phyloP scores from a whole-genome alignment of 64 coral and sea anemone genomes.

The Dendrophyllia cribrosa region DNA sequence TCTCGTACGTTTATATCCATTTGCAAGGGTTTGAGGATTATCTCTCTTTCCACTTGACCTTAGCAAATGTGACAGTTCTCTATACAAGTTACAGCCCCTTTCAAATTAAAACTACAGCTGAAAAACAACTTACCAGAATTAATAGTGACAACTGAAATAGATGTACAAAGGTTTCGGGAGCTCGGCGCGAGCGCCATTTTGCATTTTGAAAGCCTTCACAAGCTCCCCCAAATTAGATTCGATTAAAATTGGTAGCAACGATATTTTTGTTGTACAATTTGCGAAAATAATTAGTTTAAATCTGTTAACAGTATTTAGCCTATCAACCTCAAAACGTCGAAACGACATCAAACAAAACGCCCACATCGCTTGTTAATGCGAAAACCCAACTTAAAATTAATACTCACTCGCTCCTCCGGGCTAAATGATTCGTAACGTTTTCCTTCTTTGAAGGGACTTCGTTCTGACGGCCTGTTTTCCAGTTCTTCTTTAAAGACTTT shows the following conservation, averaged over 20 bases:
- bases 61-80: background rate
- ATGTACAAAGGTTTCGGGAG: background rate
- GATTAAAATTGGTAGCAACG: background rate
- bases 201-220: background rate
- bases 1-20: background rate
- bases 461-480: constrained; percentile 53
- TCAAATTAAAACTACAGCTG: constrained; percentile 6
- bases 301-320: constrained; percentile 62
- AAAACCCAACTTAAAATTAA: background rate
- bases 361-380: background rate
- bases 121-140: background rate
- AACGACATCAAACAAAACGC: constrained; percentile 14
- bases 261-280: constrained; percentile 29
- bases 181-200: constrained; percentile 11
- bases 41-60: constrained; percentile 50
- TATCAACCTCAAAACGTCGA: constrained; percentile 31
- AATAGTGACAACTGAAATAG: background rate
- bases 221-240: background rate
- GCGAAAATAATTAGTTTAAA: constrained; percentile 60
- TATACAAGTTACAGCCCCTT: background rate
- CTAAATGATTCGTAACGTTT: constrained; percentile 65
- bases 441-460: constrained; percentile 76
- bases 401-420: constrained; percentile 82
- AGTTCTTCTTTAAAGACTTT: constrained; percentile 73
- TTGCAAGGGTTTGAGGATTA: constrained; percentile 26